phyloP scores from a whole-genome alignment of 1,140 invertebrate species.

The Amphibalanus amphitrite region DNA sequence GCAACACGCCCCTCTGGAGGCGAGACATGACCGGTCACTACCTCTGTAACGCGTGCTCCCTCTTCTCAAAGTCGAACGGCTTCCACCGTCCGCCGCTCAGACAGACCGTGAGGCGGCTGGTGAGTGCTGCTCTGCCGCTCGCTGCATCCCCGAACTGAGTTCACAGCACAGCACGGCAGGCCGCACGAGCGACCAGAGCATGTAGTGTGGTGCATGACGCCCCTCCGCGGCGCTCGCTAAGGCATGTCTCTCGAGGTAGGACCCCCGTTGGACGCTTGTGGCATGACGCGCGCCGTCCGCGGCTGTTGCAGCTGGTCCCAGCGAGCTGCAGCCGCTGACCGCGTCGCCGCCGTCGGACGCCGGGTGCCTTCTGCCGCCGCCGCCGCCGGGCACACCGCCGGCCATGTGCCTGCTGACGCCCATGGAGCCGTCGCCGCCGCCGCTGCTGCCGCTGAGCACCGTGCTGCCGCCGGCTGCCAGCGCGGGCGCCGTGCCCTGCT shows the following conservation, averaged over 20 bases:
- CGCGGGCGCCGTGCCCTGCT: too few relatives aligned
- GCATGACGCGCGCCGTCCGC: not conserved
- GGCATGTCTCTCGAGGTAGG: too few relatives aligned
- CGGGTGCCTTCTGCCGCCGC: too few relatives aligned
- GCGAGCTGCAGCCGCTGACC: not conserved
- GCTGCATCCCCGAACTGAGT: too few relatives aligned
- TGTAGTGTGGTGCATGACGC: too few relatives aligned
- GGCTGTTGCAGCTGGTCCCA: not conserved
- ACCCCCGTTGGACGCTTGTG: not conserved
- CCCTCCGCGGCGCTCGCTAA: too few relatives aligned
- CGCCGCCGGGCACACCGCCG: too few relatives aligned
- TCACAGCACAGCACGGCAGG: too few relatives aligned
- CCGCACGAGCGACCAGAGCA: too few relatives aligned
- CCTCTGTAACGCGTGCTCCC: conserved; percentile 89
- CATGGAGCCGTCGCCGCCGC: not conserved
- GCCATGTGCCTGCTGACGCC: not conserved
- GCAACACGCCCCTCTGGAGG: conserved; percentile 88
- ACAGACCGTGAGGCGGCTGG: conserved; percentile 28
- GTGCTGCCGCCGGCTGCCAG: too few relatives aligned
- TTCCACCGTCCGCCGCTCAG: conserved; percentile 58
- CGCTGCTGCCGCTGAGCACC: too few relatives aligned
- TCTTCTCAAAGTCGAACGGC: conserved; percentile 68
- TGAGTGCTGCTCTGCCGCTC: too few relatives aligned
- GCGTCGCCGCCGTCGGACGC: not conserved
- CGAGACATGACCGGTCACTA: conserved; percentile 94